Evolutionary conservation across 2,888 invertebrate genomes (phyloP).

Genomic region (Tipula helvola): DNA sequence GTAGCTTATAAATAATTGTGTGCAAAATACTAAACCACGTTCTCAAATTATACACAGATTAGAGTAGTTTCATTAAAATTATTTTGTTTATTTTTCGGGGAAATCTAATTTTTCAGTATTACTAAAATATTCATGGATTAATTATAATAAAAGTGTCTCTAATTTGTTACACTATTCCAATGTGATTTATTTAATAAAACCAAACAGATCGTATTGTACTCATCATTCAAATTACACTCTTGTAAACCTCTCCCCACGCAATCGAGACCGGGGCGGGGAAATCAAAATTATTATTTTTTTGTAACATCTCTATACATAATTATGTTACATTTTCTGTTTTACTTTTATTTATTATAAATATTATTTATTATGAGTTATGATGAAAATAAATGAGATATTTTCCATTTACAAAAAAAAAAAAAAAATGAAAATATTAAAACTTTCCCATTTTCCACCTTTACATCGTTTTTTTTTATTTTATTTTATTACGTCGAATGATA

Average conservation of each 20-base stretch:
- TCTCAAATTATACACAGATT: too few relatives aligned
- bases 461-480: not conserved
- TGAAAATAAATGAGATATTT: conserved; percentile 4
- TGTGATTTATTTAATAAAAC: not conserved
- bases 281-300: not conserved
- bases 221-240: not conserved
- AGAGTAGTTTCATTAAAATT: too few relatives aligned
- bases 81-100: too few relatives aligned
- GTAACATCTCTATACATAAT: not conserved
- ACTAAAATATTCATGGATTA: too few relatives aligned
- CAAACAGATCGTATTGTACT: not conserved
- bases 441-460: not conserved
- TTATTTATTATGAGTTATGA: not conserved
- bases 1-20: not conserved
- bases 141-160: too few relatives aligned
- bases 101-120: too few relatives aligned
- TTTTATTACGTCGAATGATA: not conserved
- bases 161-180: too few relatives aligned
- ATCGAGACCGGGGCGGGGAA: not conserved
- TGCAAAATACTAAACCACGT: too few relatives aligned
- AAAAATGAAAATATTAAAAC: not conserved
- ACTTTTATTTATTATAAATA: not conserved
- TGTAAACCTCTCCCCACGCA: not conserved
- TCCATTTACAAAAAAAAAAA: not conserved
- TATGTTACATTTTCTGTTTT: not conserved